A percentile compares a stretch with the other conserved stretches of the same genome.
These are phyloP conservation scores for Steinernema hermaphroditum DNA, from an alignment of 2,888 invertebrate species.

Conservation along the genomic window DNA sequence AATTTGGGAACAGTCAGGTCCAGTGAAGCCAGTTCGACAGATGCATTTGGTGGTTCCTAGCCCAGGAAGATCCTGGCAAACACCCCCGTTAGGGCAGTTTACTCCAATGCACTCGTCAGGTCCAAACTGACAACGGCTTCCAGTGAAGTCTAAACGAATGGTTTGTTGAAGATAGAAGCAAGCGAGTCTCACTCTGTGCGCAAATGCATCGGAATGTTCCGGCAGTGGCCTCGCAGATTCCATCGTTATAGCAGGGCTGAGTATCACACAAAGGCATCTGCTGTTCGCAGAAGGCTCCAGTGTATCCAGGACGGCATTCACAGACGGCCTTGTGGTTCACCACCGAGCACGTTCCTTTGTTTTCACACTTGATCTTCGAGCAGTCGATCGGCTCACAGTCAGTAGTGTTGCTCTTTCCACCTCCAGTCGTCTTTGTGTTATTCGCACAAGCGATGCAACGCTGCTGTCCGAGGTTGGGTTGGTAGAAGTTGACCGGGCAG, in stretches of 20 bases:
- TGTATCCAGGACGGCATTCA: conserved; percentile 84
- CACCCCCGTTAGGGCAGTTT: conserved; percentile 91
- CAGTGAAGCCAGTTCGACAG: conserved; percentile 91
- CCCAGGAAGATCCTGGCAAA: conserved; percentile 95
- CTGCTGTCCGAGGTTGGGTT: conserved; percentile 81
- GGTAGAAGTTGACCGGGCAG: conserved; percentile 89
- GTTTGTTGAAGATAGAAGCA: not conserved
- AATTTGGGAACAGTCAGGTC: conserved; percentile 71
- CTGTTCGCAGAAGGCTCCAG: conserved; percentile 83
- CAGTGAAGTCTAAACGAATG: conserved; percentile 74
- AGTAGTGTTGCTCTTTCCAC: conserved; percentile 80
- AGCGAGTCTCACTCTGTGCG: conserved; percentile 52
- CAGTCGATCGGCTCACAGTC: conserved; percentile 84
- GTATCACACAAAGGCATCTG: conserved; percentile 79
- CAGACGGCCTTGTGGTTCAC: conserved; percentile 71
- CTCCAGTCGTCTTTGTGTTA: conserved; percentile 81
- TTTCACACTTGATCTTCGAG: conserved; percentile 57
- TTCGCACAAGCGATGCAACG: conserved; percentile 82
- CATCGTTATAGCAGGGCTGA: conserved; percentile 87
- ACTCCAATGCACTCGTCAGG: conserved; percentile 84
- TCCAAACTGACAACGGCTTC: conserved; percentile 87
- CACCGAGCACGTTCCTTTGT: conserved; percentile 59
- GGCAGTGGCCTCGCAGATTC: conserved; percentile 89
- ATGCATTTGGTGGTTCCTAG: conserved; percentile 84
- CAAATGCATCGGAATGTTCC: conserved; percentile 74